Evolutionary conservation across 2,113 vertebrate genomes (phyloP).

Genomic region (Neolamprologus caudopunctatus): DNA sequence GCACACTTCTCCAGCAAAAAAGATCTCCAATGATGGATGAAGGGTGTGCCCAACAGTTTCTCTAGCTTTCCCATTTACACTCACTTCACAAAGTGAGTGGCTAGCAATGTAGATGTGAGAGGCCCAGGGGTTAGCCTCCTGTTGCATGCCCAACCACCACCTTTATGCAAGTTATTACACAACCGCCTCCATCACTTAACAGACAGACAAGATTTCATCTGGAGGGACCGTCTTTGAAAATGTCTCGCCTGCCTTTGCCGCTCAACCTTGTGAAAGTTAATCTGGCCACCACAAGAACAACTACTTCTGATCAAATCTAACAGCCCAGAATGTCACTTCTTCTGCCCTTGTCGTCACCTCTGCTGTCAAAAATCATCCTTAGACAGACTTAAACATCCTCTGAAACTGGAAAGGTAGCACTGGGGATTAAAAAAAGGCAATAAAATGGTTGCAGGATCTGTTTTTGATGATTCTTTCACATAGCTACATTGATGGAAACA

Average conservation of each 20-base stretch:
- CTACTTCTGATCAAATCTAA: background rate
- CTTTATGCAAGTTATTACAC: background rate
- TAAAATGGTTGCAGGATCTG: rapidly evolving
- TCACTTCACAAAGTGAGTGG: background rate
- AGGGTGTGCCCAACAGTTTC: background rate
- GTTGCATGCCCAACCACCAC: too few species aligned
- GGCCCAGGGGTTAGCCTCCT: background rate
- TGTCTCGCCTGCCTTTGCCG: rapidly evolving
- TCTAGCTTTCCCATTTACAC: background rate
- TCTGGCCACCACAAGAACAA: background rate
- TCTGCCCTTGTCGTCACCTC: background rate
- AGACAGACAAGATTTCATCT: background rate
- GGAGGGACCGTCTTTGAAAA: background rate
- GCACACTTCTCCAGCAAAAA: background rate
- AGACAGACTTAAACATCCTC: background rate
- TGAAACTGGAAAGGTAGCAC: background rate
- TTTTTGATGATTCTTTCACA: background rate
- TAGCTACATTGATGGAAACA: background rate
- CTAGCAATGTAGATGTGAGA: rapidly evolving
- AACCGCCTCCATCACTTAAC: background rate
- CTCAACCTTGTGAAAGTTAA: background rate
- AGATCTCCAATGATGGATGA: background rate
- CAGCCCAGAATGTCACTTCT: background rate
- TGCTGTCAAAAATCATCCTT: background rate
- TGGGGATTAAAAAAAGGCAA: background rate